Conservation (phyloP, 2,888 invertebrate species). For the Microchrysa polita region DNA sequence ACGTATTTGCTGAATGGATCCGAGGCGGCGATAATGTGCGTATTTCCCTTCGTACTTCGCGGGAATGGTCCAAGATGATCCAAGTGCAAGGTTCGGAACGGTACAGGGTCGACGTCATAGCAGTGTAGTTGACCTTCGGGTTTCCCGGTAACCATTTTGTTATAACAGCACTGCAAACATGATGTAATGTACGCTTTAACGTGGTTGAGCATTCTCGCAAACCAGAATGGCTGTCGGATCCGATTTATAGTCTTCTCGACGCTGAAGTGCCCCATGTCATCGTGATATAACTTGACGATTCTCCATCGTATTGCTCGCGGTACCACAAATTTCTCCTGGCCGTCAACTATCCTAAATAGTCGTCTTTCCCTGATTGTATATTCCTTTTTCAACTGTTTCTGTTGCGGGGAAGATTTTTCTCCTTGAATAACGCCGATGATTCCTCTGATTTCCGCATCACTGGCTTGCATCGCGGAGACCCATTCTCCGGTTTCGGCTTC, state of each 20-base stretch:
- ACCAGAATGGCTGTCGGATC: conserved; percentile 49
- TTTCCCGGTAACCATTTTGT: conserved; percentile 33
- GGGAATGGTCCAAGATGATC: conserved; percentile 40
- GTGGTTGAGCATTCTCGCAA: conserved; percentile 47
- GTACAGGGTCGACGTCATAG: not conserved
- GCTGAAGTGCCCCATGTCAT: conserved; percentile 49
- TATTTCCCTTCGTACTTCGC: conserved; percentile 34
- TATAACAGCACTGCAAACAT: conserved; percentile 46
- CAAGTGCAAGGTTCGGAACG: not conserved
- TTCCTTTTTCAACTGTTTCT: not conserved
- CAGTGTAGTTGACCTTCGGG: conserved; percentile 15
- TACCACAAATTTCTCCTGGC: conserved; percentile 47
- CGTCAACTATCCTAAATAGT: conserved; percentile 43
- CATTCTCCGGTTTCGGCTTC: not conserved
- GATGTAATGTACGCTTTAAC: conserved; percentile 44
- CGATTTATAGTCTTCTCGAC: conserved; percentile 47
- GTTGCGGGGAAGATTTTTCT: not conserved
- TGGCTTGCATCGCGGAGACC: not conserved
- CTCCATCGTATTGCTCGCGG: conserved; percentile 49
- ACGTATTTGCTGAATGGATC: conserved; percentile 47
- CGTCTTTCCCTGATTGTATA: not conserved
- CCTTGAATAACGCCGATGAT: not conserved
- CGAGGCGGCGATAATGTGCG: not conserved
- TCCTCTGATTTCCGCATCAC: not conserved
- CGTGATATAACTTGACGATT: conserved; percentile 46